Base-by-base conservation (phyloP, 2,888 invertebrate genomes). In the Agrypnus murinus region DNA sequence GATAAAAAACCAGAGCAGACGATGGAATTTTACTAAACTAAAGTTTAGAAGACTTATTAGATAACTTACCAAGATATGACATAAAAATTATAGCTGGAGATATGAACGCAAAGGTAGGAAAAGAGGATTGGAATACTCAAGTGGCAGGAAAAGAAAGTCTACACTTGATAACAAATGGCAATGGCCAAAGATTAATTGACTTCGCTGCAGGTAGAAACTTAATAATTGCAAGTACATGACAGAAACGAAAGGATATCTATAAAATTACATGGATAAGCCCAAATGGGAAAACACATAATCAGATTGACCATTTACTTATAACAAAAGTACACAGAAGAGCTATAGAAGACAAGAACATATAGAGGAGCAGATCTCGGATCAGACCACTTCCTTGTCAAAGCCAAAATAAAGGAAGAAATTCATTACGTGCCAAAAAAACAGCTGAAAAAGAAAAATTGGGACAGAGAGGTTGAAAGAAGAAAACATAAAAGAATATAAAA, bases 361-460 rank as follows among this genome's bases (percentile, higher is more conserved):
- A 40, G 7, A 40, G 7, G 40, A 7, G n/a, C 40, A 9, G 7
- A 40, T 40, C 8, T 40, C 4, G 40, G 40, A 4, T 40, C 40
- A 9, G 40, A n/a, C 40, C 40, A 40, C 10, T n/a, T 40, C n/a
- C n/a, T 40, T 4, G 40, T 40, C 8, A 40, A n/a, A 40, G 40
- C 40, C 8, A 40, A 40, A 40, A 40, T 40, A 40, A 40, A 40
- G n/a, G n/a, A n/a, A n/a, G n/a, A n/a, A n/a, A n/a, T n/a, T n/a
- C n/a, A n/a, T n/a, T n/a, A n/a, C n/a, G n/a, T n/a, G n/a, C n/a
- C n/a, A n/a, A n/a, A n/a, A n/a, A n/a, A n/a, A n/a, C n/a, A n/a
- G n/a, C n/a, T n/a, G n/a, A n/a, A n/a, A n/a, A n/a, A n/a, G n/a
- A n/a, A n/a, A n/a, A n/a, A n/a, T n/a, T n/a, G n/a, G n/a, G n/a